Base-by-base conservation (phyloP, 1,140 invertebrate genomes). In the Nasonia vitripennis region DNA sequence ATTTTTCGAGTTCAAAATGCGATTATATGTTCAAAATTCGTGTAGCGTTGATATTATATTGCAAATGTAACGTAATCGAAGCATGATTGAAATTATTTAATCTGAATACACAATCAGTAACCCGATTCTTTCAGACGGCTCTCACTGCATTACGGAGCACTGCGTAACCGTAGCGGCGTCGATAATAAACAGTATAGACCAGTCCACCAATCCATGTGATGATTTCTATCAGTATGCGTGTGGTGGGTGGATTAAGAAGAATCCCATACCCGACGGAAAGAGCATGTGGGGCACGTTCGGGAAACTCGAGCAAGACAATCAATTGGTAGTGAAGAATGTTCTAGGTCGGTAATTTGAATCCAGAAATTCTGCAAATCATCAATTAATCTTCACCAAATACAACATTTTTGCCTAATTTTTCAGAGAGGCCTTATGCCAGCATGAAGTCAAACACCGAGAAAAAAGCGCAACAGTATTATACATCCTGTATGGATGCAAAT, bases 151-250 rank as follows among this genome's bases (percentile, higher is more conserved):
- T 12, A 97, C 96, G 14, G 95, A 97, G 84, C 95, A 96, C 7
- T 99, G 98, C 90, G 96, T 99, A 7, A 97, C 96, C 81, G 97
- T 97, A 0, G 96, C 98, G 0, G 97, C 97, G 71, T 95, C 96
- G 81, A 96, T 99, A 62, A 94, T 99, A 67, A 95, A 96, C 85
- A 96, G 97, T 1, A 96, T 99, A 92, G 97, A 99, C 91, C 91
- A 92, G 0, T 94, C 92, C 1, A 94, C 96, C 3, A 95, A 99
- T 91, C 98, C 98, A 0, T 99, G 99, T 91, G 95, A 98, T 11
- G 98, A 99, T 92, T 99, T 99, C 93, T 99, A 99, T 92, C 94
- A 97, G 81, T 99, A 97, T 92, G 95, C 98, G 0, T 99, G 98
- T 90, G 98, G 98, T 20, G 97, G 97, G 0, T 99, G 98, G 98